phyloP scores from a whole-genome alignment of 2,888 invertebrate species.

The Parthenolecanium corni region DNA sequence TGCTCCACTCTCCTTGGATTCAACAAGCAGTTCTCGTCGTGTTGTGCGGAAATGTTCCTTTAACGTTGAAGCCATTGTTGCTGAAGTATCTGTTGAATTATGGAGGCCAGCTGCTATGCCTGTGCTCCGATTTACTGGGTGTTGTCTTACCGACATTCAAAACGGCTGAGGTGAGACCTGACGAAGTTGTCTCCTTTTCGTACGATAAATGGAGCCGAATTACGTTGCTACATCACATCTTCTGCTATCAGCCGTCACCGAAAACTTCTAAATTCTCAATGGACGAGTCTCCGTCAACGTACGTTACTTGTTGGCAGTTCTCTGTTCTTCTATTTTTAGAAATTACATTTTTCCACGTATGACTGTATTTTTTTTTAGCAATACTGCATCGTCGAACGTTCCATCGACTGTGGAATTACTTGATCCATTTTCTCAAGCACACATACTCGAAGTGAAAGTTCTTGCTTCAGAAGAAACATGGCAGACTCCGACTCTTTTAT shows the following conservation, averaged over 20 bases:
- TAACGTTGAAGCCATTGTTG: constrained; percentile 52
- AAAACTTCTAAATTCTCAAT: constrained; percentile 48
- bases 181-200: constrained; percentile 66
- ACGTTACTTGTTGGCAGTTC: background rate
- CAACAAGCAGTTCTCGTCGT: constrained; percentile 61
- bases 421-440: constrained; percentile 48
- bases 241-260: constrained; percentile 77
- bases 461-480: constrained; percentile 75
- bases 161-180: constrained; percentile 58
- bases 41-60: constrained; percentile 61
- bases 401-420: constrained; percentile 43
- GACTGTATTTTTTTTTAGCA: background rate
- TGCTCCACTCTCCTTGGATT: constrained; percentile 46
- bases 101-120: constrained; percentile 62
- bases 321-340: background rate
- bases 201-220: constrained; percentile 74
- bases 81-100: constrained; percentile 55
- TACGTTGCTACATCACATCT: constrained; percentile 76
- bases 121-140: constrained; percentile 69
- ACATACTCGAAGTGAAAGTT: constrained; percentile 62
- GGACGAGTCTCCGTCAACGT: constrained; percentile 42
- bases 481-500: constrained; percentile 69
- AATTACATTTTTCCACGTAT: background rate
- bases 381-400: constrained; percentile 30
- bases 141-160: constrained; percentile 67